Base-by-base conservation (phyloP, 2,888 invertebrate species). In the Empis stercorea region DNA sequence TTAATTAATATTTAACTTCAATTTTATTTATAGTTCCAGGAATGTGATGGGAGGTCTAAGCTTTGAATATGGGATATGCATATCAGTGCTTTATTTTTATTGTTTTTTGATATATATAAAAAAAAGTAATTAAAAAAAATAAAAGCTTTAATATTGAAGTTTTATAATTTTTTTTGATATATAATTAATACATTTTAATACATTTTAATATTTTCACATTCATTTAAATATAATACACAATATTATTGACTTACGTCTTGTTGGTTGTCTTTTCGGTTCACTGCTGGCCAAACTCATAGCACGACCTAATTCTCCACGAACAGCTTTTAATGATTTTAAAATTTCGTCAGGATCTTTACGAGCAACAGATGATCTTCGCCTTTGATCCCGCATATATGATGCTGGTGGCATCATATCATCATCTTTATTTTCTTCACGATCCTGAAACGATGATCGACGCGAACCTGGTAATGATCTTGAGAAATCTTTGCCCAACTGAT, bases 261-360 rank as follows among this genome's bases (percentile, higher is more conserved):
- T 80, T 58, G 76, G 74, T 45, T 66, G 59, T 51, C 73, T 68
- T 52, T 73, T 73, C 23, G 72, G 70, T 27, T 65, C 64, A 45
- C 78, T 76, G 45, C 79, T 80, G 54, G 83, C 79, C 56, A 88
- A 74, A 61, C 87, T 88, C 76, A 87, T 83, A 46, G 87, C 85
- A 49, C 87, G 76, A 46, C 84, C 86, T 40, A 87, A 73, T 64
- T 88, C 87, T 44, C 86, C 87, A 62, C 84, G 83, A 53, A 87
- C 87, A 48, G 83, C 81, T 61, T 87, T 87, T 56, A 87, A 70
- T 27, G 81, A 84, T 57, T 84, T 83, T 53, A 88, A 68, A 58
- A 88, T 85, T 69, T 88, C 87, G 64, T 88, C 87, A 2, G 87
- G 87, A 69, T 87, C 87, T 57, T 86, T 79, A 38, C 86, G 79